These are phyloP conservation scores for Thalpophila matura DNA, from an alignment of 2,888 invertebrate genomes.

Conservation along the genomic window DNA sequence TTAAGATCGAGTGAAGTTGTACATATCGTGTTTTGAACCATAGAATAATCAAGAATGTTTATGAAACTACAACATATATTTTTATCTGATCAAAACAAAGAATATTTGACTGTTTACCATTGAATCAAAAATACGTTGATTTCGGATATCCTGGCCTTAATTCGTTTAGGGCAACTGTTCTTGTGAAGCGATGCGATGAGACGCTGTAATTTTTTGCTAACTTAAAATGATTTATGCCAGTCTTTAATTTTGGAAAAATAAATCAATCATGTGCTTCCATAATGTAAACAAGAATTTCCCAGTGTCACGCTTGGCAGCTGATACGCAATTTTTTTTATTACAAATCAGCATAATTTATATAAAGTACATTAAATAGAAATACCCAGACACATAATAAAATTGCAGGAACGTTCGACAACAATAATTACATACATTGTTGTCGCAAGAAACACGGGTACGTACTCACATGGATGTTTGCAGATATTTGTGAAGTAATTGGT, in stretches of 20 bases:
- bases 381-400: constrained; percentile 12
- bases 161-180: constrained; percentile 1
- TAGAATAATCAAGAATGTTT: too few species aligned
- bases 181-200: constrained; percentile 13
- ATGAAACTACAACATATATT: too few species aligned
- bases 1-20: too few species aligned
- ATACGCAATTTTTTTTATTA: constrained; percentile 22
- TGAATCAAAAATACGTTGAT: too few species aligned
- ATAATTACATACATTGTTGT: constrained; percentile 28
- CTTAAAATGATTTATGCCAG: neutral
- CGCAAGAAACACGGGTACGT: constrained; percentile 27
- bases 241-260: neutral
- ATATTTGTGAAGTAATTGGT: constrained; percentile 40
- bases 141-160: too few species aligned
- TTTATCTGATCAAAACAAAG: too few species aligned
- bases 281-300: constrained; percentile 17
- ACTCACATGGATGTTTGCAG: constrained; percentile 33
- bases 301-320: neutral
- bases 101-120: too few species aligned
- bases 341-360: constrained; percentile 5
- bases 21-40: too few species aligned
- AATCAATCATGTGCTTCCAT: neutral
- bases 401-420: constrained; percentile 1
- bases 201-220: constrained; percentile 11
- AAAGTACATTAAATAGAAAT: constrained; percentile 10